Percentiles rank a stretch among this genome's conserved stretches.
phyloP scores from a whole-genome alignment of 2,888 invertebrate species.

The Thysanoteuthis rhombus region DNA sequence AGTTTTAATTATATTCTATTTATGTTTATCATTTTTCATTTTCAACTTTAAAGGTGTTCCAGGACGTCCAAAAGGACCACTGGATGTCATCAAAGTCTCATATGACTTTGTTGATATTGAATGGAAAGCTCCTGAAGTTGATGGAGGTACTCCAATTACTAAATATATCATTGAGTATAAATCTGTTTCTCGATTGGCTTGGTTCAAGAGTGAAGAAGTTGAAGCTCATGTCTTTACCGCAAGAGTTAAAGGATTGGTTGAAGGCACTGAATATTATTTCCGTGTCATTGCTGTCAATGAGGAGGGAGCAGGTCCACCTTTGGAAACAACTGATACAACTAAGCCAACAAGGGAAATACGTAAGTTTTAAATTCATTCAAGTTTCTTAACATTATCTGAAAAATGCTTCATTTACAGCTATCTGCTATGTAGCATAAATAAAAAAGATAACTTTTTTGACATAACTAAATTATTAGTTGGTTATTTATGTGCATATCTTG shows the following conservation, averaged over 20 bases:
- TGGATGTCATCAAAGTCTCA: constrained; percentile 82
- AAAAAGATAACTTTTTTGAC: too few species aligned
- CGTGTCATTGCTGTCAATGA: constrained; percentile 85
- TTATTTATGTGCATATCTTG: background rate
- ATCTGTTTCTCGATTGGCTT: constrained; percentile 39
- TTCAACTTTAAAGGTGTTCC: constrained; percentile 78
- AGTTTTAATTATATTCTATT: background rate
- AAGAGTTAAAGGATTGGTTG: constrained; percentile 43
- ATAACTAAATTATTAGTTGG: background rate
- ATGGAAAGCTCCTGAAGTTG: constrained; percentile 47
- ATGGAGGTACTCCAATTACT: constrained; percentile 54
- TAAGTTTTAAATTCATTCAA: background rate
- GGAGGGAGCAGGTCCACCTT: constrained; percentile 73
- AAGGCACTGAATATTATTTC: constrained; percentile 78
- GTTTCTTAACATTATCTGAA: background rate
- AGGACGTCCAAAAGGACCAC: constrained; percentile 83
- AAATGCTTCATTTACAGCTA: too few species aligned
- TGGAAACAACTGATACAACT: constrained; percentile 75
- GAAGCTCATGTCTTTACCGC: constrained; percentile 26
- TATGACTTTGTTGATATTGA: constrained; percentile 76
- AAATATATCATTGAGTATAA: constrained; percentile 51
- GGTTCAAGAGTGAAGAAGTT: constrained; percentile 61
- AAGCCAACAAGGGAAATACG: constrained; percentile 25
- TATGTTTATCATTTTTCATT: background rate
- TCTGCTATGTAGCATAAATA: too few species aligned